These are phyloP conservation scores for Brachylomia viminalis DNA, from an alignment of 2,888 invertebrate species.

Conservation along the genomic window DNA sequence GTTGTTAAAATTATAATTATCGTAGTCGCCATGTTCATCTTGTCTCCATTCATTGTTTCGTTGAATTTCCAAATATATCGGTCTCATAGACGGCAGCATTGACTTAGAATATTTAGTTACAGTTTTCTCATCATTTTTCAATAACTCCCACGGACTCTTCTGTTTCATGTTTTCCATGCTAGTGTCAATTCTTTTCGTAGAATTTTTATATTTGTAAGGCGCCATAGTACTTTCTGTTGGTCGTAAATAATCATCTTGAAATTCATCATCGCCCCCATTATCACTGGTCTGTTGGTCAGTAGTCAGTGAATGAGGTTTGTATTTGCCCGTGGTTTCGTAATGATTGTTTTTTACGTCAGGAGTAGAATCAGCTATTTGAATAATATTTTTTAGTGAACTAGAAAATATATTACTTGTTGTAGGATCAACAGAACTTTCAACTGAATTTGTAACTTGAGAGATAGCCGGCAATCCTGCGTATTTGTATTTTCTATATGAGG, in stretches of 20 bases:
- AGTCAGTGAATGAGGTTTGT: neutral
- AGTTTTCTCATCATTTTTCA: conserved; percentile 59
- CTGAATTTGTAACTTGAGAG: neutral
- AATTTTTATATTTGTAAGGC: conserved; percentile 45
- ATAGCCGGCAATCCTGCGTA: neutral
- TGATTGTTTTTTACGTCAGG: neutral
- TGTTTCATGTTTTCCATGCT: conserved; percentile 13
- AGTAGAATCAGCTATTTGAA: neutral
- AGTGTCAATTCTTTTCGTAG: neutral
- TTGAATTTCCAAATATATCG: conserved; percentile 78
- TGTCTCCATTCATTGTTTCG: conserved; percentile 74
- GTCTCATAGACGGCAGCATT: conserved; percentile 74
- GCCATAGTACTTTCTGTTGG: conserved; percentile 32
- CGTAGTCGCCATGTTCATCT: conserved; percentile 74
- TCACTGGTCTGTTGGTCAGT: conserved; percentile 27
- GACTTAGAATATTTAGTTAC: conserved; percentile 61
- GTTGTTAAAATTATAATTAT: conserved; percentile 67
- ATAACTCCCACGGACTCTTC: conserved; percentile 48
- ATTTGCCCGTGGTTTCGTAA: neutral
- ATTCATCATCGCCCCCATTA: conserved; percentile 60
- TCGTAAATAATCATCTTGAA: conserved; percentile 67
- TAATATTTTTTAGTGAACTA: conserved; percentile 22
- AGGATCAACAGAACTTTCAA: conserved; percentile 6
- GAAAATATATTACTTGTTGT: conserved; percentile 3
- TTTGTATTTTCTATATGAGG: neutral